Evolutionary conservation across 2,888 invertebrate species (phyloP).

Genomic region (Drosophila neonasuta): DNA sequence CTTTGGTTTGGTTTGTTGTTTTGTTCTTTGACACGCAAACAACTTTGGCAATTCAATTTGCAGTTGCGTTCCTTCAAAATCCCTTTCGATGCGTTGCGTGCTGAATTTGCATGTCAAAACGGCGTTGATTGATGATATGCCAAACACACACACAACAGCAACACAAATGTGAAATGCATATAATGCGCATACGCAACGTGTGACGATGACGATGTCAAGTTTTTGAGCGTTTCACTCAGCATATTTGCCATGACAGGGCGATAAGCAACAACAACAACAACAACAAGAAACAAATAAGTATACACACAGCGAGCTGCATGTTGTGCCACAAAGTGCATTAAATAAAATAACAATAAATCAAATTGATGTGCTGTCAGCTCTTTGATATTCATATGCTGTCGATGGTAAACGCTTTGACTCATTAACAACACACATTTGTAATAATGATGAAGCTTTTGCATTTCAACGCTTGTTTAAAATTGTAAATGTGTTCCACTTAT

Average conservation of each 20-base stretch:
- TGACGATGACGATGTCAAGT: slow-evolving; percentile 23
- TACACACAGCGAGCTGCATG: background rate
- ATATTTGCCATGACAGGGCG: slow-evolving; percentile 38
- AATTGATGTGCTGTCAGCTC: slow-evolving; percentile 7
- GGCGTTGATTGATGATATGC: slow-evolving; percentile 61
- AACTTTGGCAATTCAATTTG: slow-evolving; percentile 44
- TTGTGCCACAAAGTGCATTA: slow-evolving; percentile 25
- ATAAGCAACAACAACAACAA: slow-evolving; percentile 26
- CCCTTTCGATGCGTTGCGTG: slow-evolving; percentile 53
- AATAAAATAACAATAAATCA: slow-evolving; percentile 30
- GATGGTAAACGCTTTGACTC: background rate
- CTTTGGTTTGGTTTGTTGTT: background rate
- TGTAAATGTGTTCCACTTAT: no score
- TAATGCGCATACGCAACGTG: slow-evolving; percentile 72
- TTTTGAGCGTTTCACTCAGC: slow-evolving; percentile 8
- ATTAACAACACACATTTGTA: background rate
- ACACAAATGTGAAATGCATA: slow-evolving; percentile 50
- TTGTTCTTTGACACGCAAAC: slow-evolving; percentile 49
- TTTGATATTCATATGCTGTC: slow-evolving; percentile 3
- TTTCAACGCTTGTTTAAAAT: no score
- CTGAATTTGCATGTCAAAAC: slow-evolving; percentile 61
- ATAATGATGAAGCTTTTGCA: background rate
- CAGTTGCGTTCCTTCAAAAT: slow-evolving; percentile 30
- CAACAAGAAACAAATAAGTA: no score
- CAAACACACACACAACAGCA: background rate